A percentile compares a stretch with the other conserved stretches of the same genome.
Evolutionary conservation across 2,888 invertebrate species (phyloP).

Genomic region (Acrobasis suavella): DNA sequence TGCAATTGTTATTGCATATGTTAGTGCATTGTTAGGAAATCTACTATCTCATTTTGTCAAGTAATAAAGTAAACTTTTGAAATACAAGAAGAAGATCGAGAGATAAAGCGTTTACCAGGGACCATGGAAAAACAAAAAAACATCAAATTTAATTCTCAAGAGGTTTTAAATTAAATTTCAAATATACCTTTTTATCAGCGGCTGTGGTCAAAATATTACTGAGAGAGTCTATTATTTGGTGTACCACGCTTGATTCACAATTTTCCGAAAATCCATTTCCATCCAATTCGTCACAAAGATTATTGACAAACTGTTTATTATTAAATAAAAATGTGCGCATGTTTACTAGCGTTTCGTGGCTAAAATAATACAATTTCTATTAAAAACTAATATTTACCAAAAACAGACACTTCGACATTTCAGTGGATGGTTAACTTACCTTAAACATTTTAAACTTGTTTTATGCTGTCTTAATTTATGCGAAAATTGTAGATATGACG

Average conservation of each 20-base stretch:
- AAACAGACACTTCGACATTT: too few relatives aligned
- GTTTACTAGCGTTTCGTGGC: constrained; percentile 79
- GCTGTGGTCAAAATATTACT: constrained; percentile 78
- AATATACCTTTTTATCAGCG: constrained; percentile 67
- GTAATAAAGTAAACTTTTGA: too few relatives aligned
- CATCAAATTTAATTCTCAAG: constrained; percentile 2
- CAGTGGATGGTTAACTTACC: constrained; percentile 44
- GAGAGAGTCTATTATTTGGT: constrained; percentile 83
- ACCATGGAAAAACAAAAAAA: neutral
- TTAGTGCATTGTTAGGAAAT: too few relatives aligned
- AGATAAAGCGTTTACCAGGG: too few relatives aligned
- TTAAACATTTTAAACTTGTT: constrained; percentile 54
- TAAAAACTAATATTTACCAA: neutral
- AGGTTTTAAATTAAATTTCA: neutral
- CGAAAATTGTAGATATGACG: constrained; percentile 46
- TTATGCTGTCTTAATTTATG: constrained; percentile 55
- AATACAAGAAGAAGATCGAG: too few relatives aligned
- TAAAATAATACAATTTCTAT: constrained; percentile 39
- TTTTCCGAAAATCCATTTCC: constrained; percentile 85
- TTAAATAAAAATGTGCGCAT: constrained; percentile 76
- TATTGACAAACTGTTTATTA: constrained; percentile 77
- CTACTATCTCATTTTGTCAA: too few relatives aligned
- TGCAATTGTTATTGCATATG: too few relatives aligned
- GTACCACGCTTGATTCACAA: constrained; percentile 83
- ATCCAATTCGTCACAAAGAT: constrained; percentile 79